A percentile compares a stretch with the other conserved stretches of the same genome.
phyloP scores from a whole-genome alignment of 1,140 invertebrate species.

The Ectropis grisescens region DNA sequence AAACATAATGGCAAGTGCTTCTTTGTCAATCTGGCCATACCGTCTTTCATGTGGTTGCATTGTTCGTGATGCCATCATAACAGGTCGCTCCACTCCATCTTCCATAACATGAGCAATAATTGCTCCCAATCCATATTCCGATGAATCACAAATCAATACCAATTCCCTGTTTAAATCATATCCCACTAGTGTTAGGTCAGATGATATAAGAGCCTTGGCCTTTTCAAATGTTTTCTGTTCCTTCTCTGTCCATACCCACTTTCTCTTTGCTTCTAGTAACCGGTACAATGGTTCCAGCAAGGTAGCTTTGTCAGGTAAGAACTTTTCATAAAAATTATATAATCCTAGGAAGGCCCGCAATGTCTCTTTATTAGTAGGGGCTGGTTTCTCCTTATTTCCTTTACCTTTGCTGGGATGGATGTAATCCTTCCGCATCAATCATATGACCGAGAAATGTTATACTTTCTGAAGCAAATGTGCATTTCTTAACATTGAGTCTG shows the following conservation, averaged over 20 bases:
- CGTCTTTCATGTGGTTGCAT: conserved; percentile 1
- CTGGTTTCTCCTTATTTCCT: conserved; percentile 15
- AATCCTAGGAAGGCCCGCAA: conserved; percentile 18
- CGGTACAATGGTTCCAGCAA: conserved; percentile 19
- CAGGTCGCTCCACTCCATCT: background rate
- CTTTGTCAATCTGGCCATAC: conserved; percentile 1
- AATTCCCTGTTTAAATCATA: conserved; percentile 10
- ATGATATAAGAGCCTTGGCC: conserved; percentile 13
- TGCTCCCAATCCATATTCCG: too few species aligned
- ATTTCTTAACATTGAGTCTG: conserved; percentile 11
- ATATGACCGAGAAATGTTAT: conserved; percentile 12
- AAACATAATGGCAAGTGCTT: background rate
- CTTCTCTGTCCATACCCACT: conserved; percentile 10
- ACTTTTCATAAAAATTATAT: conserved; percentile 22
- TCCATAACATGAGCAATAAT: too few species aligned
- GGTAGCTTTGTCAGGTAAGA: conserved; percentile 12
- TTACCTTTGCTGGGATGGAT: conserved; percentile 7
- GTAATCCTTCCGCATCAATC: conserved; percentile 11
- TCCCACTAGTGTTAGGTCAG: conserved; percentile 10
- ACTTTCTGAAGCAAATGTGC: conserved; percentile 11
- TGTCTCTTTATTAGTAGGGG: conserved; percentile 12
- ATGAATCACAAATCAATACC: background rate
- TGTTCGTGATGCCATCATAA: conserved; percentile 1
- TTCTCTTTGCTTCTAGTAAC: conserved; percentile 10
- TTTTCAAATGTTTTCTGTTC: conserved; percentile 9